Evolutionary conservation across 2,888 invertebrate species (phyloP).

Genomic region (Nomada fabriciana): DNA sequence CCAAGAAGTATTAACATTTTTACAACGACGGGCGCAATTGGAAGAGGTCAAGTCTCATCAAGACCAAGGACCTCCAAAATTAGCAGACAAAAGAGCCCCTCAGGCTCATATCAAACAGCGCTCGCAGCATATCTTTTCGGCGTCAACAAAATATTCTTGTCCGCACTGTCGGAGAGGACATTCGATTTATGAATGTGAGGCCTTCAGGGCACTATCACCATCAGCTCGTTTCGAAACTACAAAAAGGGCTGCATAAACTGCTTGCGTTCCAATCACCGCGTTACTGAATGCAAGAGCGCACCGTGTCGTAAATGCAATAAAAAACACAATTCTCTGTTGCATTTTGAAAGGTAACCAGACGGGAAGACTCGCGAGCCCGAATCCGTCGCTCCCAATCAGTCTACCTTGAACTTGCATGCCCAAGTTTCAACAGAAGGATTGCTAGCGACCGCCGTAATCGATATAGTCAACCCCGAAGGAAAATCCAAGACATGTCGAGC

Average conservation of each 20-base stretch:
- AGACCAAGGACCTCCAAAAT: background rate
- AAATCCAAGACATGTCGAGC: background rate
- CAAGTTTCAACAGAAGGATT: background rate
- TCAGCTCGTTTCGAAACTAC: background rate
- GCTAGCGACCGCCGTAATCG: background rate
- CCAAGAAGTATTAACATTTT: background rate
- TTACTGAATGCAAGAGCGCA: background rate
- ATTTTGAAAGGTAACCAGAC: background rate
- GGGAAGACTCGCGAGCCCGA: background rate
- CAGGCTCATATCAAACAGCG: background rate
- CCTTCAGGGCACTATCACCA: background rate
- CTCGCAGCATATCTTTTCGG: background rate
- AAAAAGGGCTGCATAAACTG: conserved; percentile 10
- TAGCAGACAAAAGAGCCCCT: no score
- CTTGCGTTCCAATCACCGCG: background rate
- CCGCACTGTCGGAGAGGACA: background rate
- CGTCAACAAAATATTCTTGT: background rate
- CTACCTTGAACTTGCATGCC: background rate
- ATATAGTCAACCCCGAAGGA: background rate
- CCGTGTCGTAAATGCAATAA: conserved; percentile 3
- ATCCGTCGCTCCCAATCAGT: background rate
- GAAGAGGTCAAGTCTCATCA: background rate
- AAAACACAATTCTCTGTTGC: background rate
- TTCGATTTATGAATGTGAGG: background rate
- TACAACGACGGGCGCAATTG: background rate